Evolutionary conservation across 2,113 vertebrate genomes (phyloP), one percentile per base, ranked within the genome.

Genomic region (Chaetops frenatus): DNA sequence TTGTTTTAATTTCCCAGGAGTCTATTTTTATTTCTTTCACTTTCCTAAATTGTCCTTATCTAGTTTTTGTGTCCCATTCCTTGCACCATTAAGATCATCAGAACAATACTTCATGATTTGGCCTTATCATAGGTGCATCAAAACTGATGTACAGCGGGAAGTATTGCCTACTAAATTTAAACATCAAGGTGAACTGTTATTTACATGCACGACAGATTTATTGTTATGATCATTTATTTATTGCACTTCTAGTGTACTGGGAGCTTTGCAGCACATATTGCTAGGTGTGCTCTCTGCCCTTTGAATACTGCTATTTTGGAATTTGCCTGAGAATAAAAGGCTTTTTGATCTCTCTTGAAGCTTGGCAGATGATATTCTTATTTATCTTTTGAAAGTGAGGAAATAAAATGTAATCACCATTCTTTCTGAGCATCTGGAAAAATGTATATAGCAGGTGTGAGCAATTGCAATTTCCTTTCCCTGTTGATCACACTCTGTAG

Each of bases 181-280:
- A 81, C 76, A 92, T 90, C 64, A 93, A 95, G 71, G 74, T 4
- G 5, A 92, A 38, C 10, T 44, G 51, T 74, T 93, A 66, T 88
- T 79, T 92, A 57, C 54, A 74, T 83, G 40, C 66, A 81, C 80
- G 66, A 77, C 60, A 86, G 79, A 44, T 86, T 94, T 88, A 73
- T 92, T 92, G 19, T 94, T 93, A 76, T 86, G 69, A 88, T 90
- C 23, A 80, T 94, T 93, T 95, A 94, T 94, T 95, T 81, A 93
- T 86, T 81, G 35, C 36, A 13, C 29, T 87, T 96, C 67, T 66
- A 53, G 19, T 7, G 11, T 78, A 35, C 12, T 44, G 72, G 51
- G 64, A 90, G 64, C 71, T 90, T 80, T 64, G 85, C 74, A 88
- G 72, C 70, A 67, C 25, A 12, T 66, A 47, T 12, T 80, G 22